These are phyloP conservation scores for Phataginus tetradactyla DNA, from an alignment of 2,797 vertebrate genomes.

Conservation along the genomic window DNA sequence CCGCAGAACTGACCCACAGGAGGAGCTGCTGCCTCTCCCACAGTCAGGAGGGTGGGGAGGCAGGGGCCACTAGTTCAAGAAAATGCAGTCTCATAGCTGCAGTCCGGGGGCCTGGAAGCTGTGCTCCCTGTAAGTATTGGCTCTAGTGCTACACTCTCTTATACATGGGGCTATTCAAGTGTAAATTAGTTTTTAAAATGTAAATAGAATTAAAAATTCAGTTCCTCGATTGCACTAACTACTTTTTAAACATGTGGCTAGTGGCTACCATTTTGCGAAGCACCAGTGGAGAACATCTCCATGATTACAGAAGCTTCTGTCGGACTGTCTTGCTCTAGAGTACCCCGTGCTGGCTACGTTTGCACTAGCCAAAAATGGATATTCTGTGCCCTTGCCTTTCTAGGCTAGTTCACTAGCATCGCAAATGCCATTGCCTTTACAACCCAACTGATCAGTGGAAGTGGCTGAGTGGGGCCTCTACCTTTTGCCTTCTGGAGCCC, in stretches of 20 bases:
- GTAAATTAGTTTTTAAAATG: not conserved
- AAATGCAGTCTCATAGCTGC: not conserved
- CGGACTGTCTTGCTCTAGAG: not conserved
- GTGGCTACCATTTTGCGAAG: not conserved
- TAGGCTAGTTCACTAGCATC: not conserved
- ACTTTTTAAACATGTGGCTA: not conserved
- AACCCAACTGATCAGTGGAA: not conserved
- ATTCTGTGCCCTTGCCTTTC: not conserved
- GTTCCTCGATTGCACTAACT: not conserved
- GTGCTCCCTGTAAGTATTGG: fast-evolving
- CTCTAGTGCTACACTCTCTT: not conserved
- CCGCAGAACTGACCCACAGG: not conserved
- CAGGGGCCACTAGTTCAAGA: not conserved
- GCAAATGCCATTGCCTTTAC: not conserved
- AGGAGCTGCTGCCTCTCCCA: not conserved
- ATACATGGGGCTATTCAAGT: not conserved
- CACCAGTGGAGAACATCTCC: not conserved
- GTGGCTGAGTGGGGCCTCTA: not conserved
- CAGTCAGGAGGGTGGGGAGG: not conserved
- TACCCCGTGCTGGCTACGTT: not conserved
- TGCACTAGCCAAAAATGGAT: not conserved
- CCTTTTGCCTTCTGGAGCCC: not conserved
- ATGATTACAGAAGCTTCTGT: not conserved
- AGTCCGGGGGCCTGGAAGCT: not conserved
- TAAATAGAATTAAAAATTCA: not conserved